Evolutionary conservation across 2,888 invertebrate genomes (phyloP).

Genomic region (Gymnocheta viridis): DNA sequence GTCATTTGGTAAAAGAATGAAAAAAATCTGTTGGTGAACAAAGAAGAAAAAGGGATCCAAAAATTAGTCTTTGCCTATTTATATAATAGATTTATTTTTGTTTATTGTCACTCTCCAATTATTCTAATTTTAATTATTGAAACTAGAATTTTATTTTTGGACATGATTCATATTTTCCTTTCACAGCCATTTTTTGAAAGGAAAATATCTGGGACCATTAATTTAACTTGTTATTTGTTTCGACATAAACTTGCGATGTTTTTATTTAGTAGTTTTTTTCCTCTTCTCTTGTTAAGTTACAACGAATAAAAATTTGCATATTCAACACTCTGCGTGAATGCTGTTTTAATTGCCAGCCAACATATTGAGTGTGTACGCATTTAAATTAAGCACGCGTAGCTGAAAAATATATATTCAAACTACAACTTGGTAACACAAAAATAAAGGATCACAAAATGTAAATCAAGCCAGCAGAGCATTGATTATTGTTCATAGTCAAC

Average conservation of each 20-base stretch:
- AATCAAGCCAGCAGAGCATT: conserved; percentile 46
- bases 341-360: conserved; percentile 27
- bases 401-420: conserved; percentile 15
- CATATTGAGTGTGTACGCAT: conserved; percentile 54
- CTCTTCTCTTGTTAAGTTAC: conserved; percentile 25
- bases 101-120: not conserved
- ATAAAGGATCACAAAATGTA: conserved; percentile 56
- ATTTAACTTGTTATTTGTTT: conserved; percentile 44
- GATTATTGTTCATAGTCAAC: conserved; percentile 57
- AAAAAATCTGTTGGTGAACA: too few species aligned
- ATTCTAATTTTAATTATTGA: not conserved
- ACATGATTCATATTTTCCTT: conserved; percentile 25
- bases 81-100: not conserved
- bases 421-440: conserved; percentile 4
- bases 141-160: not conserved
- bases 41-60: too few species aligned
- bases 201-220: conserved; percentile 34
- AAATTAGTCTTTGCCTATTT: too few species aligned
- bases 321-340: conserved; percentile 49
- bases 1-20: too few species aligned
- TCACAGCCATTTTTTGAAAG: not conserved
- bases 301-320: conserved; percentile 59
- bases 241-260: conserved; percentile 46
- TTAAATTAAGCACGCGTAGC: conserved; percentile 64
- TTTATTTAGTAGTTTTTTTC: conserved; percentile 20